phyloP scores from a whole-genome alignment of 2,113 vertebrate genomes.

The Colinus virginianus region DNA sequence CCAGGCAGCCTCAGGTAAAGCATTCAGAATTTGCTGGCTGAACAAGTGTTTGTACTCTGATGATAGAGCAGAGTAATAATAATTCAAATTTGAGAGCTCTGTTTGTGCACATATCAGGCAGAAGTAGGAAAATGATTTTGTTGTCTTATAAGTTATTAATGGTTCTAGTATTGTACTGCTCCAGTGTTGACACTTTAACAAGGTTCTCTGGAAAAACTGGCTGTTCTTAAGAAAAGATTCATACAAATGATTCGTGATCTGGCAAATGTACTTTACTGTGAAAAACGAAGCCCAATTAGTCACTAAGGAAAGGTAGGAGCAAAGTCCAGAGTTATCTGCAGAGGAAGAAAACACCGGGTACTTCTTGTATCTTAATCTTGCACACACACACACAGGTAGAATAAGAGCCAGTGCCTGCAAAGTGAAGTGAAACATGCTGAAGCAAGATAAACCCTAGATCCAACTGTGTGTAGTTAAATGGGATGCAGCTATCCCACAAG shows the following conservation, averaged over 20 bases:
- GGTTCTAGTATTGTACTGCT: constrained; percentile 6
- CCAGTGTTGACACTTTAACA: constrained; percentile 57
- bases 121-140: constrained; percentile 2
- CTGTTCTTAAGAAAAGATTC: constrained; percentile 10
- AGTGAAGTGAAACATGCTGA: constrained; percentile 22
- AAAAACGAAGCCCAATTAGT: not conserved
- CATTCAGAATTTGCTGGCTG: not conserved
- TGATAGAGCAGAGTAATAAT: not conserved
- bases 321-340: not conserved
- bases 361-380: not conserved
- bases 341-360: not conserved
- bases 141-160: constrained; percentile 5
- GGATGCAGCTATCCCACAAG: constrained; percentile 7
- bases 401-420: not conserved
- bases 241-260: not conserved
- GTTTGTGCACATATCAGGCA: constrained; percentile 5
- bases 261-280: not conserved
- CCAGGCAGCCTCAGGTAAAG: not conserved
- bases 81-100: not conserved
- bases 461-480: not conserved
- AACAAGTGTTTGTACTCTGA: not conserved
- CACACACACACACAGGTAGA: not conserved
- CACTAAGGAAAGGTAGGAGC: not conserved
- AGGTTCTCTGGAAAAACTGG: constrained; percentile 39
- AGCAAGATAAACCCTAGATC: not conserved